Percentiles rank a stretch among this genome's conserved stretches.
These are phyloP conservation scores for Pachypanchax playfairii DNA, from an alignment of 2,113 vertebrate species.

Conservation along the genomic window DNA sequence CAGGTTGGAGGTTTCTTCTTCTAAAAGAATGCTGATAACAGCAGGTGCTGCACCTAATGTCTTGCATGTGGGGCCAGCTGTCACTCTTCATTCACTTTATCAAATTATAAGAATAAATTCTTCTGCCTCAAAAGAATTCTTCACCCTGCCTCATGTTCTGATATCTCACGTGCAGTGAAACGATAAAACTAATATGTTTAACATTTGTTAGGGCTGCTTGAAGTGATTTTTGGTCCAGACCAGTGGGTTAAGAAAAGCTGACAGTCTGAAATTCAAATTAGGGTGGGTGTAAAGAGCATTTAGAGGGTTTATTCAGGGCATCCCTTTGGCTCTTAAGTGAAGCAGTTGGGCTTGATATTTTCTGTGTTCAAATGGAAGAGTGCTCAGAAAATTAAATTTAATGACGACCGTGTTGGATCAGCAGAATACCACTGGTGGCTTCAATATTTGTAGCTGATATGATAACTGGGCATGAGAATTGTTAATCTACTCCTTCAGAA, in stretches of 20 bases:
- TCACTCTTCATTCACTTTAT: constrained; percentile 35
- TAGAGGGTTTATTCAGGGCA: constrained; percentile 30
- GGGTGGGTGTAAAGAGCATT: neutral
- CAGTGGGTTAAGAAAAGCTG: constrained; percentile 33
- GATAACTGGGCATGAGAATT: constrained; percentile 69
- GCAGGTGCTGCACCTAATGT: constrained; percentile 9
- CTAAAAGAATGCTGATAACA: constrained; percentile 9
- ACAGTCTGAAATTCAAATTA: constrained; percentile 25
- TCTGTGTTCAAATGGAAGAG: constrained; percentile 51
- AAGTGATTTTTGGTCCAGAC: constrained; percentile 27
- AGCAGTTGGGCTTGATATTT: constrained; percentile 53
- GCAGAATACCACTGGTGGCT: constrained; percentile 69
- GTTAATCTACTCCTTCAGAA: constrained; percentile 68
- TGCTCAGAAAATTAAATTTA: constrained; percentile 70
- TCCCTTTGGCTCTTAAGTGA: constrained; percentile 4
- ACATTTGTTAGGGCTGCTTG: constrained; percentile 31
- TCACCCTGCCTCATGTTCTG: constrained; percentile 20
- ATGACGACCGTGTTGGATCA: constrained; percentile 74
- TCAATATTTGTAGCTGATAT: constrained; percentile 71
- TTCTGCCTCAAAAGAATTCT: constrained; percentile 17
- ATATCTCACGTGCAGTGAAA: constrained; percentile 21
- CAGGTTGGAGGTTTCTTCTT: constrained; percentile 16
- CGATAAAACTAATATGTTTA: constrained; percentile 41
- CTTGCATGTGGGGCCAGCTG: constrained; percentile 30
- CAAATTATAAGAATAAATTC: constrained; percentile 47